Evolutionary conservation across 2,888 invertebrate species (phyloP), one percentile per base, ranked within the genome.

Genomic region (Fragum whitleyi): DNA sequence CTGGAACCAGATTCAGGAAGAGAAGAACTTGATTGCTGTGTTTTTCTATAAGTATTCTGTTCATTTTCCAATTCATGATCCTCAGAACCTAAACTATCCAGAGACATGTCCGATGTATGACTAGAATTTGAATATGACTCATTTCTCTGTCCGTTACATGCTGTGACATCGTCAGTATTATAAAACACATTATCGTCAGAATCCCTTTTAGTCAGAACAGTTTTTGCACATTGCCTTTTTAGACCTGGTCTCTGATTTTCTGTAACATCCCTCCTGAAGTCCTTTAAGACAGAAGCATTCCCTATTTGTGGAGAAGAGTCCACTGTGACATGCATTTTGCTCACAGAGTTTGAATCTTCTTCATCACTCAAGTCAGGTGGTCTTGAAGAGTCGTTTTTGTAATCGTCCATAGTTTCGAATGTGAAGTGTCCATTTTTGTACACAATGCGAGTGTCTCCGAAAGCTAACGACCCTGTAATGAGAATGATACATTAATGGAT

Each of bases 361-460:
- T 62, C 70, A 28, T 53, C 57, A 68, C 53, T 69, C 7, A 61
- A n/a, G 57, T 71, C 72, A 16, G 74, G 47, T 16, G 71, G 75
- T 28, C 72, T 28, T 1, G 77, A 59, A 2, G 77, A 80, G 67
- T 83, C 83, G 69, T 75, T 47, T 62, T 83, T 79, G 23, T 57
- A 72, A 11, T 68, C 77, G 47, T 86, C 86, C 76, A 85, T 84
- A 7, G 87, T 87, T 61, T 88, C 88, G 57, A 88, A 86, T 16
- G 87, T 86, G 55, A 88, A 88, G 74, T 87, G 87, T 11, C 88
- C 88, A 85, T 88, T 81, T 65, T 85, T 86, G 77, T 87, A 88
- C 23, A 87, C 85, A 61, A 88, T 87, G 39, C 86, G 79, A 19
- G 83, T 79, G 61, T 86, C 84, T 51, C 86, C 86, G 53, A 81